Conservation (phyloP, 2,888 invertebrate genomes). For the Leistus spinibarbis region DNA sequence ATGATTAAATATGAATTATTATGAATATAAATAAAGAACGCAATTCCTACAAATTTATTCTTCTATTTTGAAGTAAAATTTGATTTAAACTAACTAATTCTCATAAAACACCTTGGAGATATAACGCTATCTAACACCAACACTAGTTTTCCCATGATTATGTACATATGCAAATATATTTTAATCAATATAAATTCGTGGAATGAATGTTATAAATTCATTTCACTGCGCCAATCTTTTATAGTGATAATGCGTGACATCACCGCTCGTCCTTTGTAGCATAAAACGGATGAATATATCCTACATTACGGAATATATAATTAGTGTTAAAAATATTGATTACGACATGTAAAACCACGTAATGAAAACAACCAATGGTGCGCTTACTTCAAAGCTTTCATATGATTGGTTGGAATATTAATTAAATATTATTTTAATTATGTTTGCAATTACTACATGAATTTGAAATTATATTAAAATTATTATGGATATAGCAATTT, state of each 20-base stretch:
- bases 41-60: too few species aligned
- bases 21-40: too few species aligned
- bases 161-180: conserved; percentile 27
- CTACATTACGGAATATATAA: not conserved
- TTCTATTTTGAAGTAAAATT: too few species aligned
- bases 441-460: too few species aligned
- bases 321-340: not conserved
- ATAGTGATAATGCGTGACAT: not conserved
- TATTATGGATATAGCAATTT: too few species aligned
- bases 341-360: not conserved
- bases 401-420: not conserved
- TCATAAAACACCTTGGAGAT: not conserved
- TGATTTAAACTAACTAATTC: too few species aligned
- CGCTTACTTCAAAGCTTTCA: not conserved
- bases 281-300: conserved; percentile 6
- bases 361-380: not conserved
- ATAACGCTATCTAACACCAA: not conserved
- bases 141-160: not conserved
- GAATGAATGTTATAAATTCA: conserved; percentile 19
- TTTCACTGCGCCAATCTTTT: conserved; percentile 17
- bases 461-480: too few species aligned
- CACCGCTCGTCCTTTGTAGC: not conserved
- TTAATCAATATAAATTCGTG: conserved; percentile 31
- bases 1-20: too few species aligned
- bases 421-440: too few species aligned